These are phyloP conservation scores for Caenorhabditis zanzibari DNA, from an alignment of 2,888 invertebrate species.

Conservation along the genomic window DNA sequence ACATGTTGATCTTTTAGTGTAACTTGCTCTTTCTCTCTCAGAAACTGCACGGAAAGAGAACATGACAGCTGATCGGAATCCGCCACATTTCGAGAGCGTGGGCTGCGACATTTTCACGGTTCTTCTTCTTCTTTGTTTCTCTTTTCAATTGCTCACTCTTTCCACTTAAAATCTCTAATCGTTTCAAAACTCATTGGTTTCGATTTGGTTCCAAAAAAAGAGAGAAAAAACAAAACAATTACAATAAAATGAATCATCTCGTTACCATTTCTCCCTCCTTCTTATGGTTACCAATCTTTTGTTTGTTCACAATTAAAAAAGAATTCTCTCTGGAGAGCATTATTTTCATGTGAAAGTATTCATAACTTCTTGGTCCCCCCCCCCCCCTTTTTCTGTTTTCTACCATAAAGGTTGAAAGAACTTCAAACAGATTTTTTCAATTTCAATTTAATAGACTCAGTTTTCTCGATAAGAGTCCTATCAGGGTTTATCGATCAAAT, in stretches of 20 bases:
- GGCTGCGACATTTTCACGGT: background rate
- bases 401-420: too few species aligned
- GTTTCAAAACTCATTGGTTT: slow-evolving; percentile 29
- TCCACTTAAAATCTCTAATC: background rate
- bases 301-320: slow-evolving; percentile 62
- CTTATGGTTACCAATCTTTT: slow-evolving; percentile 22
- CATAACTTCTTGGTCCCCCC: background rate
- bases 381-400: too few species aligned
- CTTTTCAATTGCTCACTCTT: slow-evolving; percentile 1
- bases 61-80: slow-evolving; percentile 47
- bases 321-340: slow-evolving; percentile 7
- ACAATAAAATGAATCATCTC: slow-evolving; percentile 42
- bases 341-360: background rate
- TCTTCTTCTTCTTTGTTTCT: background rate
- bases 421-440: too few species aligned
- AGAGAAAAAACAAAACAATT: slow-evolving; percentile 4
- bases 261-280: slow-evolving; percentile 18
- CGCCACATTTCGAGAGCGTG: slow-evolving; percentile 47
- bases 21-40: slow-evolving; percentile 25
- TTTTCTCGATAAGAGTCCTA: too few species aligned
- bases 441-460: too few species aligned
- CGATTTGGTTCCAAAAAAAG: background rate
- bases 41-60: slow-evolving; percentile 45
- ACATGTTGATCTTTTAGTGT: slow-evolving; percentile 35
- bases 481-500: too few species aligned